Base-by-base conservation (phyloP, 2,113 vertebrate species). In the Grammomys surdaster region DNA sequence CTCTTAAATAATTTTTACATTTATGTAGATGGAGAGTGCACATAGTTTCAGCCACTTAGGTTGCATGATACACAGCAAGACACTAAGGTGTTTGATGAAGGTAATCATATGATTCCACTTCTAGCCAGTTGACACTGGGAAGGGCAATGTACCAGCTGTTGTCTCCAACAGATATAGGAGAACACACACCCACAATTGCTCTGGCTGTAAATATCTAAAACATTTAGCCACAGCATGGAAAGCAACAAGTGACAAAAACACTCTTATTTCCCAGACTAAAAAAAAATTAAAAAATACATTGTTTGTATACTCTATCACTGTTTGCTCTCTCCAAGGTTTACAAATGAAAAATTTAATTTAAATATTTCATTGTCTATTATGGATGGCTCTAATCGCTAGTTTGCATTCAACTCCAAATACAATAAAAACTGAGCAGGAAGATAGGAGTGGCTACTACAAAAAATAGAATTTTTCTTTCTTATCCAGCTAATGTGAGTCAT, bases 331-430 rank as follows among this genome's bases (percentile, higher is more conserved):
- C 94, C 94, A 56, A 82, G 77, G 91, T 54, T 95, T 67, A 91
- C 46, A 90, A 95, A 91, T 76, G 73, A 96, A 88, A 75, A 54
- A 6, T 88, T 95, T 92, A 63, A 97, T 98, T 96, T 98, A 98
- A 97, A 81, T 6, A 43, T 97, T 95, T 97, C 96, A 93, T 73
- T 97, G 14, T 88, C 63, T 88, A 16, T 54, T 93, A 96, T 81
- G 84, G 20, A 70, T 56, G 16, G 12, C 51, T 92, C 60, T 60
- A 95, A 28, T 94, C 58, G 97, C 73, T 97, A 58, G 84, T 77
- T 65, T 73, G 3, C 48, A 63, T 85, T 69, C 73, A 90, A 93
- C 86, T 89, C 65, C 91, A 93, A 90, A 96, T 88, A 89, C 73
- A 96, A 58, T 92, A 80, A 93, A 92, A n/a, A 46, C 11, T 95